Evolutionary conservation across 2,888 invertebrate genomes (phyloP).

Genomic region (Hartigia nigra): DNA sequence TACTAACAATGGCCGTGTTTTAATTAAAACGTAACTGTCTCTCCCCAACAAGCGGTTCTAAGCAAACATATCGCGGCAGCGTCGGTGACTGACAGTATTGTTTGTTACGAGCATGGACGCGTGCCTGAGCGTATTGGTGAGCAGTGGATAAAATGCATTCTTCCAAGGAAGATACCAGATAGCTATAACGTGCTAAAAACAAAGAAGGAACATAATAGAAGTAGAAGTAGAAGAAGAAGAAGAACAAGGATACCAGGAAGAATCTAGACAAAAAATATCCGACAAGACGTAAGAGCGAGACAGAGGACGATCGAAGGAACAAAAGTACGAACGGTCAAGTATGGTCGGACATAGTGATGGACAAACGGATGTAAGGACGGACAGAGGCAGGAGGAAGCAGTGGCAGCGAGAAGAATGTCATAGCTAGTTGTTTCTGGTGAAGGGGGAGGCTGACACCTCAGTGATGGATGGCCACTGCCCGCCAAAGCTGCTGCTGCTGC

Average conservation of each 20-base stretch:
- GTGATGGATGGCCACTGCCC: constrained; percentile 63
- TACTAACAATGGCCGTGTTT: constrained; percentile 45
- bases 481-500: constrained; percentile 53
- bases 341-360: constrained; percentile 20
- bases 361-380: constrained; percentile 39
- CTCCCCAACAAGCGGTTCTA: constrained; percentile 9
- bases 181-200: not conserved
- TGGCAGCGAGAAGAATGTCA: constrained; percentile 61
- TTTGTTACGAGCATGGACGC: constrained; percentile 13
- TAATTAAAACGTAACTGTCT: constrained; percentile 50
- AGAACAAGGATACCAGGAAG: not conserved
- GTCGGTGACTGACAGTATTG: constrained; percentile 26
- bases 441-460: constrained; percentile 60
- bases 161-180: not conserved
- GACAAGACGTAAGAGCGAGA: not conserved
- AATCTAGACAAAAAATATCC: not conserved
- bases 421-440: constrained; percentile 62
- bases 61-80: constrained; percentile 15
- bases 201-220: not conserved
- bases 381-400: constrained; percentile 50
- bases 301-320: constrained; percentile 23
- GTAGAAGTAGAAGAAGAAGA: not conserved
- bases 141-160: not conserved
- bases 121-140: not conserved
- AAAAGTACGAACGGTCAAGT: constrained; percentile 8